Base-by-base conservation (phyloP, 2,113 vertebrate species). In the Ardeotis arabs region DNA sequence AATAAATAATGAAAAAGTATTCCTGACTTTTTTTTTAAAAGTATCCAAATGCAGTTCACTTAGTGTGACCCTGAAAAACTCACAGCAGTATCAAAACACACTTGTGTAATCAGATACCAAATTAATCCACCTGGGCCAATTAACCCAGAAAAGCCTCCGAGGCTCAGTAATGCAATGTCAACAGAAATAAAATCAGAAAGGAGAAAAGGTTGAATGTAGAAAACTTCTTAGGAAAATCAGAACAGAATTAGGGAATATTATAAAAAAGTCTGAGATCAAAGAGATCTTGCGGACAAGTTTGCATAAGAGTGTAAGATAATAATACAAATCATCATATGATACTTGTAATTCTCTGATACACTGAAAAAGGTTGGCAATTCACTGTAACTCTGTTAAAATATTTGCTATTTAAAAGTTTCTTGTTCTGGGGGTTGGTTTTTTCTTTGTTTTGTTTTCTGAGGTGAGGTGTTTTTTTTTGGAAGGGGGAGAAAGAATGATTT, bases 101-200 rank as follows among this genome's bases (percentile, higher is more conserved):
- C 90, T 87, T 95, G 44, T 87, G 88, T 97, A 98, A 98, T 98
- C 97, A 98, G 96, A 98, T 97, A 95, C 93, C 85, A 98, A 98
- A 98, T 98, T 98, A 98, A 98, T 98, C 98, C 98, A 98, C 97
- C 96, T 98, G 98, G 98, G 97, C 98, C 97, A 98, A 98, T 98
- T 98, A 99, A 95, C 95, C 93, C 91, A 98, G 97, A 98, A 97
- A 98, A 98, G 87, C 91, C 97, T 97, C 90, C 92, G 85, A 97
- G 91, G 95, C 95, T 98, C 90, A 95, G 93, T 96, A 98, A 96
- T 97, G 96, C 97, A 97, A 97, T 98, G 98, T 98, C 97, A 99
- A 98, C 96, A 98, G 95, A 98, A 98, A 98, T 96, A 96, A 98
- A 98, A 97, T 97, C 92, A 96, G 94, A 89, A 96, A 98, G 70